Conservation (phyloP, 2,797 vertebrate species). For the Fistularia tabacaria region DNA sequence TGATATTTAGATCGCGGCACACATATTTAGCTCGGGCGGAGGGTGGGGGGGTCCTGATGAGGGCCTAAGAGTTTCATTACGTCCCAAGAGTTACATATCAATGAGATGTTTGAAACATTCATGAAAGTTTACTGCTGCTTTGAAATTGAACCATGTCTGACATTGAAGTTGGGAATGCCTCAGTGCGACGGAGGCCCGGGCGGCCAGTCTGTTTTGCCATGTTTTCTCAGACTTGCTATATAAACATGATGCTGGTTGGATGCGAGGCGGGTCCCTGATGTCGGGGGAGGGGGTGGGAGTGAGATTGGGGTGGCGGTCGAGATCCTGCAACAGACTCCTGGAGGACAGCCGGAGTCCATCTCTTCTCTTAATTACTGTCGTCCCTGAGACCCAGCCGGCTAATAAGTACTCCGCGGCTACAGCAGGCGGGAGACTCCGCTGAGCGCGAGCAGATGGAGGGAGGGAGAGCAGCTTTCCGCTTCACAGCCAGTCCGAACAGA, state of each 20-base stretch:
- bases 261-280: constrained; percentile 13
- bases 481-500: constrained; percentile 44
- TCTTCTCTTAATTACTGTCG: constrained; percentile 67
- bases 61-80: too few species aligned
- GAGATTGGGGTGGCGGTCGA: too few species aligned
- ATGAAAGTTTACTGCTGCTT: not conserved
- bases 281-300: not conserved
- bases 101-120: not conserved
- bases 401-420: constrained; percentile 50
- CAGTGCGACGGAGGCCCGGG: not conserved
- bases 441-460: constrained; percentile 57
- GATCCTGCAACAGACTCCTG: constrained; percentile 38
- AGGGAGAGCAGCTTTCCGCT: constrained; percentile 46
- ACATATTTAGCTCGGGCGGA: too few species aligned
- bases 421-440: constrained; percentile 30
- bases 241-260: constrained; percentile 36
- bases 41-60: too few species aligned
- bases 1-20: too few species aligned
- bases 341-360: constrained; percentile 45
- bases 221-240: constrained; percentile 38
- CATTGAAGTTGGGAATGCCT: constrained; percentile 4
- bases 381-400: constrained; percentile 50
- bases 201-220: constrained; percentile 32
- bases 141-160: constrained; percentile 11
- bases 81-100: too few species aligned